Conservation (phyloP, 2,113 vertebrate species). For the Clarias magur region DNA sequence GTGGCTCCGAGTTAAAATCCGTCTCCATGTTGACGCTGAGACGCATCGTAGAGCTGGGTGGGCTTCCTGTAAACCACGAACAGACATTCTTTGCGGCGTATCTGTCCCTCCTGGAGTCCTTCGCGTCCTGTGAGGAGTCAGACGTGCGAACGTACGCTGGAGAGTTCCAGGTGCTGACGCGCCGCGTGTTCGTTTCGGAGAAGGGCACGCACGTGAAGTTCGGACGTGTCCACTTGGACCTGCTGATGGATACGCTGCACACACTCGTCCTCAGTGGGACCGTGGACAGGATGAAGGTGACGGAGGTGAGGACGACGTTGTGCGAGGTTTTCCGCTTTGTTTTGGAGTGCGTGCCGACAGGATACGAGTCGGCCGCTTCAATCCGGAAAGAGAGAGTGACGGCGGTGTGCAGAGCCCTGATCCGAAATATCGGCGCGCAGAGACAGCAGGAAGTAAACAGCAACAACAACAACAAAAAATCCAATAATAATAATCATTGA, state of each 20-base stretch:
- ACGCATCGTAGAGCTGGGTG: conserved; percentile 78
- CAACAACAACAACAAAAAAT: neutral
- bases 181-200: conserved; percentile 76
- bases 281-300: conserved; percentile 67
- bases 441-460: conserved; percentile 62
- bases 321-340: conserved; percentile 85
- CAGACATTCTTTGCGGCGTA: conserved; percentile 81
- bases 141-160: conserved; percentile 72
- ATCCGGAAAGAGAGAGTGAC: conserved; percentile 75
- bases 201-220: conserved; percentile 69
- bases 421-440: conserved; percentile 77
- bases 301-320: conserved; percentile 78
- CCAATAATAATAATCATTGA: neutral
- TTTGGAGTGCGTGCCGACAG: conserved; percentile 76
- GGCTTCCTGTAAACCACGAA: conserved; percentile 79
- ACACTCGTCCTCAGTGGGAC: conserved; percentile 73
- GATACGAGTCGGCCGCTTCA: conserved; percentile 78
- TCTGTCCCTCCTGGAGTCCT: conserved; percentile 76
- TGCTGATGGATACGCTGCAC: conserved; percentile 84
- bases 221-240: conserved; percentile 83
- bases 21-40: conserved; percentile 76
- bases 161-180: conserved; percentile 79
- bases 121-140: conserved; percentile 64
- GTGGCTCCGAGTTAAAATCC: conserved; percentile 74
- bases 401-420: conserved; percentile 77